A percentile compares a stretch with the other conserved stretches of the same genome.
Evolutionary conservation across 1,140 invertebrate genomes (phyloP).

Genomic region (Drosophila punjabiensis): DNA sequence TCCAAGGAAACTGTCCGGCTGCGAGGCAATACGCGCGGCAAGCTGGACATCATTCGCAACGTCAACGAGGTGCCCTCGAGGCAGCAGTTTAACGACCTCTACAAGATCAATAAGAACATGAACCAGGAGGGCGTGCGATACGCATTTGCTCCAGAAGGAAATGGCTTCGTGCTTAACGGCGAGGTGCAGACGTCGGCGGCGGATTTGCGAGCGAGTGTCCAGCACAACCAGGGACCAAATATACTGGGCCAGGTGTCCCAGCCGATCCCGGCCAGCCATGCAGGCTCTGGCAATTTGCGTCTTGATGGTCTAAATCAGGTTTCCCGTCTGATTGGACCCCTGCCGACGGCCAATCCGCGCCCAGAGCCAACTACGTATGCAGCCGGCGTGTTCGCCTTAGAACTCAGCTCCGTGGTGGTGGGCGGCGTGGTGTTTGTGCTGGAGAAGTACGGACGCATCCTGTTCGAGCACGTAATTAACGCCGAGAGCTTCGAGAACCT

Average conservation of each 20-base stretch:
- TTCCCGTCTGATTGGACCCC: conserved; percentile 24
- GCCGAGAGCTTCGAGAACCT: conserved; percentile 49
- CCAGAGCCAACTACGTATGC: conserved; percentile 40
- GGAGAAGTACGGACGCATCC: conserved; percentile 14
- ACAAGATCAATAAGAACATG: conserved; percentile 71
- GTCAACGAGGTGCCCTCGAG: conserved; percentile 74
- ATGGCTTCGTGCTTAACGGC: conserved; percentile 60
- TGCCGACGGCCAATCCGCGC: background rate
- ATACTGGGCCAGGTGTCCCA: conserved; percentile 48
- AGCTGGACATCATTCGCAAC: conserved; percentile 72
- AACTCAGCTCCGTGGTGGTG: conserved; percentile 41
- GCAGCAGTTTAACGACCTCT: conserved; percentile 77
- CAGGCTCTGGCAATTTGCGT: background rate
- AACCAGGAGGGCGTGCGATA: conserved; percentile 59
- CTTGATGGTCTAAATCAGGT: background rate
- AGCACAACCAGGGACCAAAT: conserved; percentile 66
- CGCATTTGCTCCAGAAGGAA: conserved; percentile 48
- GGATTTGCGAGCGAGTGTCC: conserved; percentile 64
- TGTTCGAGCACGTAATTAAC: conserved; percentile 48
- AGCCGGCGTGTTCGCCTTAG: conserved; percentile 26
- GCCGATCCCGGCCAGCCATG: conserved; percentile 38
- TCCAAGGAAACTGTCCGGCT: conserved; percentile 69
- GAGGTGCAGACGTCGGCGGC: conserved; percentile 48
- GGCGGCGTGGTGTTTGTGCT: conserved; percentile 21
- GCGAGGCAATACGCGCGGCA: conserved; percentile 50